Evolutionary conservation across 2,888 invertebrate genomes (phyloP), one percentile per base, ranked within the genome.

Genomic region (Girardia tigrina): DNA sequence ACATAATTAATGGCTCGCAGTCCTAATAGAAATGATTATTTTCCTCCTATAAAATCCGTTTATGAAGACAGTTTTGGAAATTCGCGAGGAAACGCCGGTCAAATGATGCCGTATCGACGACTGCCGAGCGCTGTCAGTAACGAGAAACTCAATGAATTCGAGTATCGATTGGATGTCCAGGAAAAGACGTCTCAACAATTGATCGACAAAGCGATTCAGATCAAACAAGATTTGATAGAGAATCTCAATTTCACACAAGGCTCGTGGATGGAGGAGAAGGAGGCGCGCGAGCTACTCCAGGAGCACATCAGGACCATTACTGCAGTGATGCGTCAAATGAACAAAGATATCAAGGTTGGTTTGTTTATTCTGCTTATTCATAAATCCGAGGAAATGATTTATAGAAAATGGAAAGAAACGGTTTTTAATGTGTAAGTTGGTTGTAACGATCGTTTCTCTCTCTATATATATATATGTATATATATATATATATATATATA

Each of bases 231-330:
- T 78, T 81, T 83, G 27, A 80, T 83, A 27, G 82, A 83, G 72
- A 83, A 81, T 79, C 79, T 83, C 73, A 82, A 82, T 75, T 80
- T 81, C 77, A 82, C 81, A 14, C 82, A 82, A 74, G 83, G 83
- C 1, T 81, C 83, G 0, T 83, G 83, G 83, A 81, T 83, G 77
- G 82, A 83, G 72, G 83, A 83, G 78, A 82, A 82, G 78, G 80
- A 81, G 69, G 81, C 82, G 2, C 75, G 83, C 20, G 78, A 78
- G 70, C 79, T 83, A 79, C 79, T 84, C 23, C 82, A 83, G 78
- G 84, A 84, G 76, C 84, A 83, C 77, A 82, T 84, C 28, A 79
- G 81, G 1, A 82, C 82, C n/a, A 83, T 84, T 75, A 83, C 83
- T 26, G 82, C 82, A 27, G 82, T 83, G 1, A 83, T 83, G 20